phyloP scores from a whole-genome alignment of 2,888 invertebrate species.

The Drosophila birchii region DNA sequence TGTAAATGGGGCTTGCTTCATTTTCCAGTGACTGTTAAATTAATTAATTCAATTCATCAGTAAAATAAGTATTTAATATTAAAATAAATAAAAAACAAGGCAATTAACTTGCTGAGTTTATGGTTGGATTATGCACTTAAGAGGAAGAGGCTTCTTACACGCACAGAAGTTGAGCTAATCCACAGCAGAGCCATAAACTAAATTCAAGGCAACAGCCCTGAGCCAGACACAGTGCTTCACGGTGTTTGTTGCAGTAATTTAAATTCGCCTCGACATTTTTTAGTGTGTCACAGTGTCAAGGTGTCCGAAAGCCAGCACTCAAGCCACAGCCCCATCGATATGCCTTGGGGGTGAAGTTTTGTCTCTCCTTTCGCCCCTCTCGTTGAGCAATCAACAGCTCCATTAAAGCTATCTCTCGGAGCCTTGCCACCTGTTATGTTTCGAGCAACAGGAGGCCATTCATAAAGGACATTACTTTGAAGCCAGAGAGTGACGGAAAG shows the following conservation, averaged over 20 bases:
- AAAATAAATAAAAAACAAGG: too few relatives aligned
- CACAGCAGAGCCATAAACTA: slow-evolving; percentile 35
- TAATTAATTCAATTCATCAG: too few relatives aligned
- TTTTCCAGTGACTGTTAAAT: too few relatives aligned
- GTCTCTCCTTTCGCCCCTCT: slow-evolving; percentile 20
- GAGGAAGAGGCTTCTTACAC: slow-evolving; percentile 1
- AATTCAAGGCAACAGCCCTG: slow-evolving; percentile 63
- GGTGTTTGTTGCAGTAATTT: slow-evolving; percentile 29
- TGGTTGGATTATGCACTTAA: too few relatives aligned
- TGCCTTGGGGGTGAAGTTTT: slow-evolving; percentile 27
- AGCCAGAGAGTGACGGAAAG: slow-evolving; percentile 31
- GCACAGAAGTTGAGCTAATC: slow-evolving; percentile 19
- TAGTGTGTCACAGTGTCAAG: slow-evolving; percentile 73
- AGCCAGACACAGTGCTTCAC: slow-evolving; percentile 23
- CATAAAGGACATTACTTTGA: slow-evolving; percentile 55
- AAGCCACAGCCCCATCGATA: slow-evolving; percentile 15
- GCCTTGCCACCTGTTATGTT: slow-evolving; percentile 82
- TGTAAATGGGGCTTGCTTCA: too few relatives aligned
- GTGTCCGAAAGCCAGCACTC: slow-evolving; percentile 42
- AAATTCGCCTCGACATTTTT: slow-evolving; percentile 41
- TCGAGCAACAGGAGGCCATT: slow-evolving; percentile 82
- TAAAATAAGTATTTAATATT: too few relatives aligned
- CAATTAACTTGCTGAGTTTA: too few relatives aligned
- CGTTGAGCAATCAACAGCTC: slow-evolving; percentile 37
- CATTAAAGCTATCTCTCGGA: slow-evolving; percentile 62